These are phyloP conservation scores for Ricordea florida DNA, from an alignment of 92 coral and sea anemone species.

Conservation along the genomic window DNA sequence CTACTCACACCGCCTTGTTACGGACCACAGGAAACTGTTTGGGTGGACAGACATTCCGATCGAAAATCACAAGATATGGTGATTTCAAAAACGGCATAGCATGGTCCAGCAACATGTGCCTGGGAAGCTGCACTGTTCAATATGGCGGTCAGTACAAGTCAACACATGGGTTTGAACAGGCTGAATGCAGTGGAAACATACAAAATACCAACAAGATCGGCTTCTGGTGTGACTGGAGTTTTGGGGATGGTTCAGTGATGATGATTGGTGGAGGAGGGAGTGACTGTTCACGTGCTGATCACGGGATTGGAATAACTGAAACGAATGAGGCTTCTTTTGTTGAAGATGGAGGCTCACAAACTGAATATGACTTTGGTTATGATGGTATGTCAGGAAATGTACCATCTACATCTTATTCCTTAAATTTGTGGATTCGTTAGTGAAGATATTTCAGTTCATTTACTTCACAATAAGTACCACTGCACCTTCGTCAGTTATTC, in stretches of 20 bases:
- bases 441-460: too few species aligned
- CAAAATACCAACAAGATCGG: conserved; percentile 25
- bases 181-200: neutral
- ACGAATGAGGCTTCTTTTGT: neutral
- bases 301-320: conserved; percentile 45
- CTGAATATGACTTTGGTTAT: too few species aligned
- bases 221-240: conserved; percentile 46
- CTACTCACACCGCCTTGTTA: conserved; percentile 24
- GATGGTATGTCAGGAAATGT: too few species aligned
- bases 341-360: too few species aligned
- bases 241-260: conserved; percentile 46
- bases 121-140: conserved; percentile 14
- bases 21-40: conserved; percentile 29
- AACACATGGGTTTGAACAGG: neutral
- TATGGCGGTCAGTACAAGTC: conserved; percentile 23
- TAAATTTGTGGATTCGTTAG: too few species aligned
- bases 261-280: conserved; percentile 38
- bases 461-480: too few species aligned
- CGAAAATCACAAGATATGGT: conserved; percentile 31
- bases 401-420: too few species aligned
- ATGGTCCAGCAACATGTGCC: conserved; percentile 25
- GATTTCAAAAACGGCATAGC: neutral
- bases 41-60: conserved; percentile 15
- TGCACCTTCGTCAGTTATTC: too few species aligned
- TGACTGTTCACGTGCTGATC: conserved; percentile 8